Percentiles rank a stretch among this genome's conserved stretches.
Conservation (phyloP, 2,797 vertebrate species). For the Serranus cabrilla region DNA sequence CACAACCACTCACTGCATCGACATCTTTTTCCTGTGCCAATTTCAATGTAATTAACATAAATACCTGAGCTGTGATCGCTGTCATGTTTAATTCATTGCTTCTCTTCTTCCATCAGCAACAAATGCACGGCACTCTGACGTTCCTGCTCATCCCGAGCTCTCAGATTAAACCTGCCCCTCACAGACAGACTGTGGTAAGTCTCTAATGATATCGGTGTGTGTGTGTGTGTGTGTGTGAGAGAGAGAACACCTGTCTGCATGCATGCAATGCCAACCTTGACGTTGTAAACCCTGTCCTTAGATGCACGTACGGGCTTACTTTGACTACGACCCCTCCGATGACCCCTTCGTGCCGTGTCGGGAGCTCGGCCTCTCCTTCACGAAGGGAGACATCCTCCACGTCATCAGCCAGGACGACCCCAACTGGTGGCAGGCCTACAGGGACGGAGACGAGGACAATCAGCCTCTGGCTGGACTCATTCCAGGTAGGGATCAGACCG, state of each 20-base stretch:
- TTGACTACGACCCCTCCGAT: slow-evolving; percentile 98
- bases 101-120: slow-evolving; percentile 86
- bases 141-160: slow-evolving; percentile 96
- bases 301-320: slow-evolving; percentile 97
- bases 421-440: slow-evolving; percentile 99
- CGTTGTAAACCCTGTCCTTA: slow-evolving; percentile 72
- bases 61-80: background rate
- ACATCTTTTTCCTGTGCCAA: background rate
- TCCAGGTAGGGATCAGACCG: slow-evolving; percentile 86
- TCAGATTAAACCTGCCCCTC: slow-evolving; percentile 89
- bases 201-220: slow-evolving; percentile 41
- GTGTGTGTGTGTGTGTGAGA: background rate
- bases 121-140: slow-evolving; percentile 96
- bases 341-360: slow-evolving; percentile 98
- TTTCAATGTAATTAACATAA: background rate
- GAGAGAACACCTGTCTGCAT: slow-evolving; percentile 31
- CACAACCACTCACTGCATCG: background rate
- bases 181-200: slow-evolving; percentile 95
- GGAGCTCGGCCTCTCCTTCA: slow-evolving; percentile 96
- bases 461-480: slow-evolving; percentile 96
- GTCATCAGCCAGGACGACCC: slow-evolving; percentile 98
- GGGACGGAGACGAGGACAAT: slow-evolving; percentile 98
- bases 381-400: slow-evolving; percentile 98
- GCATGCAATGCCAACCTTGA: slow-evolving; percentile 27
- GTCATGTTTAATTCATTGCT: slow-evolving; percentile 35